Percentiles rank a stretch among this genome's conserved stretches.
These are phyloP conservation scores for Scatophagus argus DNA, from an alignment of 2,113 vertebrate species.

Conservation along the genomic window DNA sequence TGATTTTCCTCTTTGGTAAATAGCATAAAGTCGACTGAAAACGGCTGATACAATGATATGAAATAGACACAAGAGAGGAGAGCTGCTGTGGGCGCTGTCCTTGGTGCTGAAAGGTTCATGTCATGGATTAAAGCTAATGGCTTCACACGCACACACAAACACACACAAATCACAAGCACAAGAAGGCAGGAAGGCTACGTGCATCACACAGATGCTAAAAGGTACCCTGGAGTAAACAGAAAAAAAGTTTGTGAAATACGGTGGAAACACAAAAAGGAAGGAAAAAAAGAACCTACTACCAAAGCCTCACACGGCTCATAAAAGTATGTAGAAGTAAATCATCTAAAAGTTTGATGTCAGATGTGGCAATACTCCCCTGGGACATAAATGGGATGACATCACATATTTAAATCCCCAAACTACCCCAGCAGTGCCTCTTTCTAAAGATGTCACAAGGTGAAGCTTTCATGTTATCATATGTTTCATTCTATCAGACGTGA, in stretches of 20 bases:
- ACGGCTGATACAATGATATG: background rate
- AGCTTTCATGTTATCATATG: background rate
- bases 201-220: too few relatives aligned
- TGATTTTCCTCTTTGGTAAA: background rate
- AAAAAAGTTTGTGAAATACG: background rate
- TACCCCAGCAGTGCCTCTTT: background rate
- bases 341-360: background rate
- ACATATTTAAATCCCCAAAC: background rate
- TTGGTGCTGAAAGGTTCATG: conserved; percentile 3
- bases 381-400: too few relatives aligned
- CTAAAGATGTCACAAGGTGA: background rate
- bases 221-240: too few relatives aligned
- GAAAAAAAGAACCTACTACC: background rate
- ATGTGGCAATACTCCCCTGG: background rate
- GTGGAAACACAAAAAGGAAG: background rate
- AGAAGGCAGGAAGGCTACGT: too few relatives aligned
- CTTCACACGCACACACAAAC: too few relatives aligned
- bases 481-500: background rate
- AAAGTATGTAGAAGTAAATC: background rate
- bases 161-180: too few relatives aligned
- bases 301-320: background rate
- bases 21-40: background rate
- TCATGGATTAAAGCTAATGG: too few relatives aligned
- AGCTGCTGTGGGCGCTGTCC: background rate
- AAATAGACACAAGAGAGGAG: background rate